phyloP scores from a whole-genome alignment of 2,113 vertebrate species.

The Apteryx owenii region DNA sequence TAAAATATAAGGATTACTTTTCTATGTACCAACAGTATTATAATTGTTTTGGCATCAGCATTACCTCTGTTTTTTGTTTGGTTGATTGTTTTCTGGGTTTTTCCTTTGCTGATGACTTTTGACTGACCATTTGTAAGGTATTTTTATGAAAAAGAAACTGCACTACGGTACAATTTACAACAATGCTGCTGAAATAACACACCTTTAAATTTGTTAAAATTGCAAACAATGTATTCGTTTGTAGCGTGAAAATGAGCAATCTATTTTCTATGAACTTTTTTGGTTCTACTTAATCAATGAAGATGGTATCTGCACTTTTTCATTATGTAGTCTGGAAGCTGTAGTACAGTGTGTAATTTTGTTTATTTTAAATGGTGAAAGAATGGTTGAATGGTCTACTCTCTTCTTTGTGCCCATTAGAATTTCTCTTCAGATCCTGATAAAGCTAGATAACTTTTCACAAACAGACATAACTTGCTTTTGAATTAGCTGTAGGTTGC shows the following conservation, averaged over 20 bases:
- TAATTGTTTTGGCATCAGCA: conserved; percentile 92
- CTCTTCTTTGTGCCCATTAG: conserved; percentile 78
- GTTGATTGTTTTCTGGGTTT: conserved; percentile 80
- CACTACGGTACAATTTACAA: conserved; percentile 89
- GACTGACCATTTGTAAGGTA: conserved; percentile 89
- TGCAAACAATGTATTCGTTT: conserved; percentile 77
- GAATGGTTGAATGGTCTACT: conserved; percentile 74
- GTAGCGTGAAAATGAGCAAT: conserved; percentile 83
- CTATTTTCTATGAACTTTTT: conserved; percentile 86
- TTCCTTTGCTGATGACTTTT: conserved; percentile 88
- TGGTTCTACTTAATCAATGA: conserved; percentile 79
- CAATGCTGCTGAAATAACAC: conserved; percentile 92
- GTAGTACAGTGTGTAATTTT: conserved; percentile 73
- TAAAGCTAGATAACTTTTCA: conserved; percentile 63
- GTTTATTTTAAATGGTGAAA: conserved; percentile 75
- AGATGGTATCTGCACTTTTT: conserved; percentile 78
- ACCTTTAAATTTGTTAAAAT: conserved; percentile 85
- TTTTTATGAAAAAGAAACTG: conserved; percentile 89
- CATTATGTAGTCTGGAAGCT: conserved; percentile 75
- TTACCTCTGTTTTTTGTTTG: conserved; percentile 83
- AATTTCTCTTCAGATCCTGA: conserved; percentile 67
- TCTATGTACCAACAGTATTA: conserved; percentile 95
- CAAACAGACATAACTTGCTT: conserved; percentile 69
- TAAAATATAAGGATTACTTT: conserved; percentile 93
- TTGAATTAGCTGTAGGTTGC: conserved; percentile 76